These are phyloP conservation scores for Portunus trituberculatus DNA, from an alignment of 1,140 invertebrate species.

Conservation along the genomic window DNA sequence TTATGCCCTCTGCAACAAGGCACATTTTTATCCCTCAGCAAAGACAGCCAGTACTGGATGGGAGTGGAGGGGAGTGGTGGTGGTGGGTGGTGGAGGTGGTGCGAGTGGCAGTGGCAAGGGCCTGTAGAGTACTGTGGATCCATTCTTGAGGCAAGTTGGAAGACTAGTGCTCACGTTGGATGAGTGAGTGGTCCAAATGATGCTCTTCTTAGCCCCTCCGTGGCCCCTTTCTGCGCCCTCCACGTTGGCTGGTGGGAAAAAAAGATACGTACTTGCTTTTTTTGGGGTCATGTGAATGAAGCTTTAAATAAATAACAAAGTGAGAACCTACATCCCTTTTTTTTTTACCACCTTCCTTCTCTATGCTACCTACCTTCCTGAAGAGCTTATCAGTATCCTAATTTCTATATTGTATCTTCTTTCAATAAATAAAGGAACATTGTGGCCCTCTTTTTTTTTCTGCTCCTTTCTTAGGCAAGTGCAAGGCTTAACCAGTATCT, in stretches of 20 bases:
- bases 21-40: conserved; percentile 10
- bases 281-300: no score
- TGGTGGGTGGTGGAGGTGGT: background rate
- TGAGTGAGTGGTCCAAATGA: background rate
- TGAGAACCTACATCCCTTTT: no score
- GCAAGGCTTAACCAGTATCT: no score
- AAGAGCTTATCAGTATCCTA: no score
- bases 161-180: background rate
- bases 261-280: no score
- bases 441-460: no score
- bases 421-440: no score
- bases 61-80: background rate
- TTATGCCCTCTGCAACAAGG: background rate
- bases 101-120: background rate
- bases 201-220: background rate
- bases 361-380: no score
- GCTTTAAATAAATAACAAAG: no score
- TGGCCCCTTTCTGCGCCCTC: background rate
- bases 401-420: no score
- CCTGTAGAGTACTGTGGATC: background rate
- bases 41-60: background rate
- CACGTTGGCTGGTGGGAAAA: background rate
- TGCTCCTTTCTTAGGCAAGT: no score
- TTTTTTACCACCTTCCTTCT: no score
- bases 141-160: background rate